Percentiles rank a stretch among this genome's conserved stretches.
Conservation (phyloP, 2,797 vertebrate species). For the Antrozous pallidus region DNA sequence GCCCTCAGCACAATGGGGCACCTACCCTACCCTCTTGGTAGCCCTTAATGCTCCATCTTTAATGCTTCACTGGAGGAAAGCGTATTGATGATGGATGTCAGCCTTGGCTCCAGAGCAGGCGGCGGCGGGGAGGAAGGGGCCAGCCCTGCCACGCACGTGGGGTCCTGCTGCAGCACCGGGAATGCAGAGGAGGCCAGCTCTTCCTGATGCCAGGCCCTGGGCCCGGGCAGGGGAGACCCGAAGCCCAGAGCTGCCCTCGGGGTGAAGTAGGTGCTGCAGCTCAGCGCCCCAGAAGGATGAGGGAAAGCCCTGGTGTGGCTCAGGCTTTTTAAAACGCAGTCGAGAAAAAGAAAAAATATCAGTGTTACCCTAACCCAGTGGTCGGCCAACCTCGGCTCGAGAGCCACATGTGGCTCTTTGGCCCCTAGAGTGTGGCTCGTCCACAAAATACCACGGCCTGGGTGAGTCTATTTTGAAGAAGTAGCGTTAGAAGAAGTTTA, state of each 20-base stretch:
- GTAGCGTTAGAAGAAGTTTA: too few relatives aligned
- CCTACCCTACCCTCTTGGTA: neutral
- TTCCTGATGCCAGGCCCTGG: too few relatives aligned
- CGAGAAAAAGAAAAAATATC: neutral
- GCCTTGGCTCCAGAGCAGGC: neutral
- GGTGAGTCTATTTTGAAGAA: too few relatives aligned
- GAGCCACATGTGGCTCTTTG: too few relatives aligned
- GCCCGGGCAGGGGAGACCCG: too few relatives aligned
- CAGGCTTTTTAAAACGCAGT: neutral
- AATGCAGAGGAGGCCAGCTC: accelerated
- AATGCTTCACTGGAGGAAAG: neutral
- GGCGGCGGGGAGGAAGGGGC: accelerated
- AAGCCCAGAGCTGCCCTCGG: too few relatives aligned
- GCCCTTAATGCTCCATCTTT: neutral
- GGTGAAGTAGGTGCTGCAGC: neutral
- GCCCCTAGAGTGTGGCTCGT: too few relatives aligned
- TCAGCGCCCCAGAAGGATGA: neutral
- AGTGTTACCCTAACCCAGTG: neutral
- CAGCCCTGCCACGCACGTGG: too few relatives aligned
- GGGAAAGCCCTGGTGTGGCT: neutral
- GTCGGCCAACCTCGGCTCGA: too few relatives aligned
- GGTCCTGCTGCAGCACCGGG: too few relatives aligned
- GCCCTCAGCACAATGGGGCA: neutral
- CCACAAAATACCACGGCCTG: too few relatives aligned
- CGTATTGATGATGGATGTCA: accelerated